Evolutionary conservation across 2,797 vertebrate species (phyloP), one percentile per base, ranked within the genome.

Genomic region (Channa striata): DNA sequence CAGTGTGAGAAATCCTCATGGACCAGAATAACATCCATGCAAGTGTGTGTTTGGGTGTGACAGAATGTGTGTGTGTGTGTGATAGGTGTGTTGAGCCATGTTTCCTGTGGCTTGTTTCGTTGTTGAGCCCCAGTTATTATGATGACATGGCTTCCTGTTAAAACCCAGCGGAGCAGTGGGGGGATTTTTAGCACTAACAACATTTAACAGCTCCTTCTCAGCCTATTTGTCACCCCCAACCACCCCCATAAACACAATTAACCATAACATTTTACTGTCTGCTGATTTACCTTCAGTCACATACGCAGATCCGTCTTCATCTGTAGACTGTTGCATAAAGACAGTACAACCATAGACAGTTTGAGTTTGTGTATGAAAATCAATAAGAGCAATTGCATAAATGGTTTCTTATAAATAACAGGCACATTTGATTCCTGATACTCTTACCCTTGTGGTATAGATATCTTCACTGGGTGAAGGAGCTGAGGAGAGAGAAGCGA

Each of bases 121-220:
- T 88, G 64, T 64, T 78, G n/a, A 60, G 68, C 46, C 82, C 80
- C 73, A 78, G 50, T 76, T 87, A 78, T 68, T 74, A 73, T 80
- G 66, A 69, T 72, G 78, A 82, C 85, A 87, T 50, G 59, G 42
- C 57, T 90, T 91, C 90, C 88, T 90, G 88, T 85, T 82, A 10
- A 83, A 83, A 51, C 78, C 65, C 75, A 82, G 57, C n/a, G 66
- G 71, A 40, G 34, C 56, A 53, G 46, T 76, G 65, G 75, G 65
- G 75, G 74, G 71, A 52, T 74, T 83, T 81, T 72, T 56, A 78
- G 36, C 34, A 34, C 33, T 7, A 59, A 72, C 57, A 73, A 36
- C 23, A 73, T 61, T 59, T 52, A 44, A 60, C 23, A 74, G 65
- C 72, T 70, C 43, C 46, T 25, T 34, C n/a, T 19, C 9, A 11